Evolutionary conservation across 2,888 invertebrate genomes (phyloP), one percentile per base, ranked within the genome.

Genomic region (Gnatocerus cornutus): DNA sequence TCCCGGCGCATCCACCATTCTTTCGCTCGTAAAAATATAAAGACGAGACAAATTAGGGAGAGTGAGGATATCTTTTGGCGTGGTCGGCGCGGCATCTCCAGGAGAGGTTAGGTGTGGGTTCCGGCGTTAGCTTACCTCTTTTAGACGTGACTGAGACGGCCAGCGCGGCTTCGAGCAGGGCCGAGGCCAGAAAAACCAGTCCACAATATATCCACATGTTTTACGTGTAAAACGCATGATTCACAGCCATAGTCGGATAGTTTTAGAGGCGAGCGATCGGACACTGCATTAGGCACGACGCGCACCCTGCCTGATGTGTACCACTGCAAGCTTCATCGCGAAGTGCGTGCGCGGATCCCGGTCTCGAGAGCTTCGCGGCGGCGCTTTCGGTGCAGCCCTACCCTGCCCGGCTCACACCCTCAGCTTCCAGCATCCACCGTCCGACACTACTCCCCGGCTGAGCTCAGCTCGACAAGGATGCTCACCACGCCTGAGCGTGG

Each of bases 141-240:
- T 84, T 84, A 69, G 82, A 81, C 73, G 83, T 79, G 76, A 78
- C 78, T 71, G 81, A 79, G 69, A 78, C 78, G 69, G 76, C 78
- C 73, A 74, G 74, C 75, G 77, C 72, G 72, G 76, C 78, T 71
- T 76, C 75, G 77, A 77, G 76, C 76, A 75, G 78, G 79, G 79
- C 79, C 78, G 79, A 78, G 74, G 78, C 79, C 78, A 80, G 79
- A 79, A 79, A 74, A 76, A 80, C 78, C 80, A 82, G 81, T 81
- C 81, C 83, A 81, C 82, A 82, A 76, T 82, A 81, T 81, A 84
- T 81, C 82, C 83, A 82, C 82, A 83, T 82, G 81, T 82, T 82
- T 81, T 83, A 84, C 81, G 82, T 82, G 77, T 79, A 80, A 79
- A 80, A 80, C 78, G 81, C 84, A 84, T 84, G 80, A 80, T 83